Evolutionary conservation across 2,113 vertebrate genomes (phyloP).

Genomic region (Tachuris rubrigastra): DNA sequence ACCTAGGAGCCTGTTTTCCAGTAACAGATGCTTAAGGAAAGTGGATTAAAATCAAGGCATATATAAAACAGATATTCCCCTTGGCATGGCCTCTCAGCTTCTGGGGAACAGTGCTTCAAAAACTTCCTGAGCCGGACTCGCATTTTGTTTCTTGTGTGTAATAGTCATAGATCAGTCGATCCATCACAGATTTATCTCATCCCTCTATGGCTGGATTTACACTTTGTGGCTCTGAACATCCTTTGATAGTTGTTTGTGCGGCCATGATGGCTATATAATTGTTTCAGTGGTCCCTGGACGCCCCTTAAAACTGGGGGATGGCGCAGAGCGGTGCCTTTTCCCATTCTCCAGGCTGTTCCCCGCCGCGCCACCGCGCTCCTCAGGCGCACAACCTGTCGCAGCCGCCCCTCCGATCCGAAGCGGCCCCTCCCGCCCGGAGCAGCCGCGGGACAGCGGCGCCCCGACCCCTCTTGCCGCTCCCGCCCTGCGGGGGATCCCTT

Average conservation of each 20-base stretch:
- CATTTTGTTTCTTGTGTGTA: not conserved
- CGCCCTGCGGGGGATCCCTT: not conserved
- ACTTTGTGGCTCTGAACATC: accelerated
- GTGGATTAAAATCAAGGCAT: constrained; percentile 36
- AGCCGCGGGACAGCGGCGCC: accelerated
- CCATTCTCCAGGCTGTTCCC: accelerated
- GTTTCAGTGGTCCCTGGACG: not conserved
- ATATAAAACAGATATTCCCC: constrained; percentile 28
- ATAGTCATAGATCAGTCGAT: not conserved
- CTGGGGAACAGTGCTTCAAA: not conserved
- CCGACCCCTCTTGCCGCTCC: too few relatives aligned
- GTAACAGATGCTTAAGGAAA: constrained; percentile 52
- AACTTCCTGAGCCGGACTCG: not conserved
- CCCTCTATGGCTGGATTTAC: not conserved
- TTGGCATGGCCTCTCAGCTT: not conserved
- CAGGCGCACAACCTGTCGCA: accelerated
- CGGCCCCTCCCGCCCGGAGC: not conserved
- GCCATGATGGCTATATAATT: not conserved
- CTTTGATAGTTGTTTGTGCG: not conserved
- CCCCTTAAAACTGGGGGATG: accelerated
- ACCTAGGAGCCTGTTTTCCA: constrained; percentile 9
- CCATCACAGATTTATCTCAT: not conserved
- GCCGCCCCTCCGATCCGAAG: not conserved
- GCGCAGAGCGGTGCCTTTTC: accelerated
- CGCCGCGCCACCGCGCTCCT: accelerated